Evolutionary conservation across 2,113 vertebrate genomes (phyloP), one percentile per base, ranked within the genome.

Genomic region (Parotia lawesii): DNA sequence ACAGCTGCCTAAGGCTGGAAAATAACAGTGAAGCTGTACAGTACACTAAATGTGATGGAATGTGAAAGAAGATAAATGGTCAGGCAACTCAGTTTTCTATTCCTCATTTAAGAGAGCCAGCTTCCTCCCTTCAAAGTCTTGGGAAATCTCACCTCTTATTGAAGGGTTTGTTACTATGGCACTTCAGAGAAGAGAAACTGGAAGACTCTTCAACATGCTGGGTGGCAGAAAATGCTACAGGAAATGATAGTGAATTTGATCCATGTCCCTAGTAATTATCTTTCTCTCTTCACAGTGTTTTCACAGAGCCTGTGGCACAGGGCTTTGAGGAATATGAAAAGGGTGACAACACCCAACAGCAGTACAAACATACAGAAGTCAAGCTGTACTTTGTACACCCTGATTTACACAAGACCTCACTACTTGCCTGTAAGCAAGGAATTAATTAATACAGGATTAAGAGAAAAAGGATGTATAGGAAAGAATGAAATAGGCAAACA

Each of bases 171-270:
- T 95, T 77, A 90, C 51, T 95, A 96, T 95, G 93, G 94, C 93
- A 96, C 93, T 93, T 95, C 74, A 79, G 74, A 95, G 83, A 81
- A 91, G 60, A 87, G 87, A 89, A 96, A 89, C 45, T 87, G 83
- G 62, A 95, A 83, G 77, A 79, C 94, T 91, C 89, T 83, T 60
- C 65, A 86, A 84, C 31, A 21, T 45, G 35, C 70, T 89, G 65
- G 57, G 58, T 4, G 12, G 61, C 56, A 96, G 71, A 71, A 95
- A 92, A 87, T 25, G 57, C 93, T 87, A 89, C 66, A 83, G 67
- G 29, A 96, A 90, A 83, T n/a, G 1, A 48, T 29, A 77, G 38
- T 51, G 57, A 61, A 77, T 85, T 92, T 96, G 73, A 96, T 88
- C 91, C 48, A 58, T 5, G 23, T 38, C 79, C 66, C 81, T 94